phyloP scores from a whole-genome alignment of 2,888 invertebrate genomes.

The Hedychridium roseum region DNA sequence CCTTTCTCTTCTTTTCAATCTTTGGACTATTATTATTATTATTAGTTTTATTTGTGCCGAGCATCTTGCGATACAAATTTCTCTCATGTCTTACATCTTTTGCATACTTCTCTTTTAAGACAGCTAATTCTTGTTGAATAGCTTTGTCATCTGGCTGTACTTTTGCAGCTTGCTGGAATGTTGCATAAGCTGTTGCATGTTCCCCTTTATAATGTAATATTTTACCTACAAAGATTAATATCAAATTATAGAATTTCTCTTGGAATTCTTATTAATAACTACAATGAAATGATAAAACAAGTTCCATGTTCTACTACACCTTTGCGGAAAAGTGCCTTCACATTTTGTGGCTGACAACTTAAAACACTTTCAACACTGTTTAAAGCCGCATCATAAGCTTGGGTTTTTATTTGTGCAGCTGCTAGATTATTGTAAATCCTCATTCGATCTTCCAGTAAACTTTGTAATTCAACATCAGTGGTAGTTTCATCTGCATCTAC shows the following conservation, averaged over 20 bases:
- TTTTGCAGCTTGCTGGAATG: constrained; percentile 71
- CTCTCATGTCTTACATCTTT: constrained; percentile 71
- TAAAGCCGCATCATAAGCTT: constrained; percentile 85
- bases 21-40: constrained; percentile 17
- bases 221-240: constrained; percentile 61
- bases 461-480: constrained; percentile 70
- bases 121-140: constrained; percentile 68
- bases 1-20: constrained; percentile 18
- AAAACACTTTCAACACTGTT: constrained; percentile 85
- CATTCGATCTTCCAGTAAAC: constrained; percentile 79
- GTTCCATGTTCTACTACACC: constrained; percentile 67
- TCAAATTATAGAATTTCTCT: constrained; percentile 24
- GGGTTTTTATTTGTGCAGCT: constrained; percentile 88
- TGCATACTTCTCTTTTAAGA: constrained; percentile 67
- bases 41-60: constrained; percentile 56
- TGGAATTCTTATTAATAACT: background rate
- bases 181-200: constrained; percentile 74
- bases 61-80: constrained; percentile 75
- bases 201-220: constrained; percentile 75
- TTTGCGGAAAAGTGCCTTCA: constrained; percentile 90
- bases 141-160: constrained; percentile 73
- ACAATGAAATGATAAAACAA: background rate
- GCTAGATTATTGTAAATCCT: constrained; percentile 93
- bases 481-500: constrained; percentile 57
- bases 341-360: constrained; percentile 84